Conservation (phyloP, 92 coral and sea anemone species). For the Epizoanthus rinbou region DNA sequence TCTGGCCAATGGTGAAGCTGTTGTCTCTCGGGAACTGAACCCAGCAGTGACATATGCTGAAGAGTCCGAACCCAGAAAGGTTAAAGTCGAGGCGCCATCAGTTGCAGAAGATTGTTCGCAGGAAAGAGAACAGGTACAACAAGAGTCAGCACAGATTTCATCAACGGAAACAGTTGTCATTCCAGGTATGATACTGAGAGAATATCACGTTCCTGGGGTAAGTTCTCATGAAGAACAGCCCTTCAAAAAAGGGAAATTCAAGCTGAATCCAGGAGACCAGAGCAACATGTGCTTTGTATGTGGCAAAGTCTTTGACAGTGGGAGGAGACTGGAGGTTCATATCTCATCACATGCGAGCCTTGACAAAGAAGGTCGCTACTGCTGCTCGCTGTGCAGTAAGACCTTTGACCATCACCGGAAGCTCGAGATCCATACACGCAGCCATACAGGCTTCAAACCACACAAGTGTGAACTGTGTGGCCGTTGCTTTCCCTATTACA, state of each 20-base stretch:
- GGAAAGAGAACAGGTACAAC: not conserved
- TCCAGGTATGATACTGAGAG: constrained; percentile 28
- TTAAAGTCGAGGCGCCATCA: not conserved
- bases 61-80: constrained; percentile 11
- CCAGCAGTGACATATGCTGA: constrained; percentile 9
- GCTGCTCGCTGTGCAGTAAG: constrained; percentile 82
- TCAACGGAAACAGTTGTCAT: constrained; percentile 21
- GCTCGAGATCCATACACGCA: constrained; percentile 87
- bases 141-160: not conserved
- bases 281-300: constrained; percentile 76
- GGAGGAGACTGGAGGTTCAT: constrained; percentile 83
- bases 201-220: constrained; percentile 34
- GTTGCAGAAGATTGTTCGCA: not conserved
- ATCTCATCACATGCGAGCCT: constrained; percentile 85
- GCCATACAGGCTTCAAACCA: constrained; percentile 92
- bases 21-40: constrained; percentile 64
- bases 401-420: constrained; percentile 87
- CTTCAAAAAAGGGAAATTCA: constrained; percentile 41
- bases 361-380: constrained; percentile 82
- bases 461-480: constrained; percentile 90
- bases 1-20: constrained; percentile 53
- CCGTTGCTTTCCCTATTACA: constrained; percentile 89
- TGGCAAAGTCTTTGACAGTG: constrained; percentile 77
- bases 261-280: constrained; percentile 49
- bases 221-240: constrained; percentile 38